These are phyloP conservation scores for Epinephelus coioides DNA, from an alignment of 2,797 vertebrate genomes.

Conservation along the genomic window DNA sequence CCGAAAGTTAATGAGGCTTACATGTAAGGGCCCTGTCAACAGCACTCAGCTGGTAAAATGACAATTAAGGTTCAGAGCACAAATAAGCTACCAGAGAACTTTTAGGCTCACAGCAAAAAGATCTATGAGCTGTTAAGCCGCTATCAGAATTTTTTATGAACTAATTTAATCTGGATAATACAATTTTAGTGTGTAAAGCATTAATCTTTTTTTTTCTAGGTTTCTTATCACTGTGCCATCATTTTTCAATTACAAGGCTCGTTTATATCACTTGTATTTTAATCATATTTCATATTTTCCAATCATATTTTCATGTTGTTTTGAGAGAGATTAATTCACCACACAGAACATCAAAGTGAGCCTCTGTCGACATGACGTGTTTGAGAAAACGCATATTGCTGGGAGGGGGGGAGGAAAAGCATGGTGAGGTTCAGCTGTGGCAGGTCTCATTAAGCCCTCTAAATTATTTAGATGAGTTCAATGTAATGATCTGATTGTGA, in stretches of 20 bases:
- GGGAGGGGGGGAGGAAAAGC: conserved; percentile 22
- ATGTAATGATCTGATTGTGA: conserved; percentile 67
- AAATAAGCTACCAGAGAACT: background rate
- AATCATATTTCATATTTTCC: conserved; percentile 24
- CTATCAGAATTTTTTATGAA: background rate
- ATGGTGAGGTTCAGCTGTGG: conserved; percentile 27
- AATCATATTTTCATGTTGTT: conserved; percentile 15
- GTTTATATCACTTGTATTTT: conserved; percentile 23
- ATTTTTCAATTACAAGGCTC: conserved; percentile 25
- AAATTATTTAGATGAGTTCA: conserved; percentile 75
- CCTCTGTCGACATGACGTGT: conserved; percentile 37
- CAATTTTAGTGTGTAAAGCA: conserved; percentile 15
- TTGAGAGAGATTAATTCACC: conserved; percentile 25
- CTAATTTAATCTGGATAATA: conserved; percentile 21
- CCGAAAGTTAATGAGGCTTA: conserved; percentile 36
- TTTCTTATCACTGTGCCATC: background rate
- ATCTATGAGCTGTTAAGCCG: background rate
- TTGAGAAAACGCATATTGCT: conserved; percentile 34
- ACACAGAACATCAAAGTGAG: conserved; percentile 39
- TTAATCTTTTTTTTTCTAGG: conserved; percentile 1
- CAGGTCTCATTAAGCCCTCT: conserved; percentile 62
- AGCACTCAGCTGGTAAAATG: conserved; percentile 25
- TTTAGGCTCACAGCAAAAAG: conserved; percentile 23
- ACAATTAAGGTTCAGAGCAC: conserved; percentile 8
- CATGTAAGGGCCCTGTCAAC: conserved; percentile 17